Base-by-base conservation (phyloP, 2,113 vertebrate species). In the Oenanthe oenanthe region DNA sequence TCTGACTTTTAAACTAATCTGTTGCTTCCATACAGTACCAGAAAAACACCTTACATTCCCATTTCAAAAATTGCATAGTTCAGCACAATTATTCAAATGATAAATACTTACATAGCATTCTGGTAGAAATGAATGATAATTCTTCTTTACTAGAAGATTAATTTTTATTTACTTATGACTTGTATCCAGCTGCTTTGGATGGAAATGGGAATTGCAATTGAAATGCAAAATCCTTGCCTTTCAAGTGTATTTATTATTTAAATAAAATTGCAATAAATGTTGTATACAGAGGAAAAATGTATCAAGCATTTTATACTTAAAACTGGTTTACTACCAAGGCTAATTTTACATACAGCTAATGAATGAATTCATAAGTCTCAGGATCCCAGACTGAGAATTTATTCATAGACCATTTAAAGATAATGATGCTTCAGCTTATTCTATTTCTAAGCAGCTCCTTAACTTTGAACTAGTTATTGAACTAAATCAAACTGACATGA, bases 341-440 rank as follows among this genome's bases (percentile, higher is more conserved):
- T 81, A 78, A 89, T 89, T 78, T 94, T 92, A 85, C 31, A 62
- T 54, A 54, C 40, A 90, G 50, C 40, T 93, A 94, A 94, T 85
- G 75, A 93, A 89, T 89, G 53, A 62, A 94, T 90, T 93, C 71
- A 83, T 85, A 96, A 72, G 45, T 73, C 36, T 93, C 67, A 65
- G 45, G 31, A 72, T 79, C 71, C 48, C 75, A 88, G 57, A n/a
- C 66, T 40, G 36, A 79, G 88, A 79, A 88, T 72, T 88, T 93
- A 79, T 92, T 88, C 75, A 51, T 12, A 67, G 36, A 36, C 25
- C 53, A 67, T 71, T 91, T 81, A 71, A 94, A 70, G 42, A 89
- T 68, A 93, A 92, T 34, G 53, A 57, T 68, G 88, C 13, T 85
- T 79, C 75, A 73, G 22, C 22, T 85, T 79, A 67, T 47, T 68